Evolutionary conservation across 1,140 invertebrate species (phyloP).

Genomic region (Micrasema minimum): DNA sequence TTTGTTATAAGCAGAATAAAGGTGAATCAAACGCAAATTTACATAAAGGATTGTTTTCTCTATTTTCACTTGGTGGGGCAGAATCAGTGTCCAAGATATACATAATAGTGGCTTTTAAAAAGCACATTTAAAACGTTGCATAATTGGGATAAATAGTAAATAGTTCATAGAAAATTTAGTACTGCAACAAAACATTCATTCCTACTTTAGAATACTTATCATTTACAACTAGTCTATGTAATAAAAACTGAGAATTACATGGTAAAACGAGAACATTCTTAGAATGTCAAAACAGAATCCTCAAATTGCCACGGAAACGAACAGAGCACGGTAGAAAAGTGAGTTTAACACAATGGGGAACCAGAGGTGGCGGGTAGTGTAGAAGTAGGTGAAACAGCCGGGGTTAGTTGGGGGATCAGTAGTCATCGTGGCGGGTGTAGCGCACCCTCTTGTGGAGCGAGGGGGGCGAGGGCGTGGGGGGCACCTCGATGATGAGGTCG

Average conservation of each 20-base stretch:
- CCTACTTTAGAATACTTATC: conserved; percentile 36
- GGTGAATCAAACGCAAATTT: no score
- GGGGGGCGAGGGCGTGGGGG: conserved; percentile 59
- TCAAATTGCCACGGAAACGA: background rate
- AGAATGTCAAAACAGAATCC: conserved; percentile 25
- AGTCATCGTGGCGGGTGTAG: conserved; percentile 47
- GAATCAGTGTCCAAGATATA: no score
- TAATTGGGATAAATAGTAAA: conserved; percentile 24
- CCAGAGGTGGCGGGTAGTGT: background rate
- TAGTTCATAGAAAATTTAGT: conserved; percentile 26
- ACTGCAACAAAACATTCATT: conserved; percentile 19
- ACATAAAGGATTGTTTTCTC: no score
- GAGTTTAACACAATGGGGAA: background rate
- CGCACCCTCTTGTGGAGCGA: conserved; percentile 58
- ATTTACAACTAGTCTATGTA: conserved; percentile 23
- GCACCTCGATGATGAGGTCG: conserved; percentile 63
- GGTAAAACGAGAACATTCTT: conserved; percentile 26
- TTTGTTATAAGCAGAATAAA: no score
- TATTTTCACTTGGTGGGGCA: no score
- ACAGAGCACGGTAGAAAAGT: no score
- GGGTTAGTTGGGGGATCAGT: background rate
- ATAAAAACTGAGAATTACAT: conserved; percentile 31
- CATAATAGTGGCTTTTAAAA: background rate
- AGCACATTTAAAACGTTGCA: conserved; percentile 3
- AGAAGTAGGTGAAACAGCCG: conserved; percentile 25